Evolutionary conservation across 2,797 vertebrate genomes (phyloP), one percentile per base, ranked within the genome.

Genomic region (Betta splendens): DNA sequence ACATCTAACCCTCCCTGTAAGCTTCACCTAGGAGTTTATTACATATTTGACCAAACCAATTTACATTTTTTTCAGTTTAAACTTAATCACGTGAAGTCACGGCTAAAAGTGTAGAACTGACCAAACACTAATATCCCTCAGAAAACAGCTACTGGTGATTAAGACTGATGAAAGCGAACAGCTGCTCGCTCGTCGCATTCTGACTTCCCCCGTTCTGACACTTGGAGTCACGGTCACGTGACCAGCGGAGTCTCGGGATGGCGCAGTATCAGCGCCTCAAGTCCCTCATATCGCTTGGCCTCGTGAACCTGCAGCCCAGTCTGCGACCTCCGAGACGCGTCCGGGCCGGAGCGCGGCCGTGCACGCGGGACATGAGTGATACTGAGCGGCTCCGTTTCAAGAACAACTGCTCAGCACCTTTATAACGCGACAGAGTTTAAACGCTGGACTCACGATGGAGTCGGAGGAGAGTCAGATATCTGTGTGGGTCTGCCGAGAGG

Each of bases 401-500:
- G 5, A 48, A 31, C 37, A 3, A 13, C 3, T 28, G 25, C 7
- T 21, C 6, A 2, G 4, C 21, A 38, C 28, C 1, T 18, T 53
- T 12, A 6, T 12, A 18, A 44, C 2, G 40, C 20, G 7, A 7
- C 25, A 0, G n/a, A 22, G 39, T 51, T 17, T 33, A 33, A 28
- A 6, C 11, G 18, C 56, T 28, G n/a, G 15, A 28, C 16, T n/a
- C 5, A 42, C 33, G 31, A 98, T 96, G 95, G 94, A 94, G 72
- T 69, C 85, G 20, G 90, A 91, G 53, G 93, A 94, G 71, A 79
- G 87, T 45, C 92, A 92, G 78, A 90, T 98, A 51, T 95, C 95
- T 0, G 96, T 98, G 77, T 99, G 96, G 95, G 92, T 98, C 36
- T 95, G 95, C 83, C 91, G 94, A 47, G 95, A 98, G 68, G 96